Conservation (phyloP, 2,888 invertebrate genomes). For the Thymelicus acteon region DNA sequence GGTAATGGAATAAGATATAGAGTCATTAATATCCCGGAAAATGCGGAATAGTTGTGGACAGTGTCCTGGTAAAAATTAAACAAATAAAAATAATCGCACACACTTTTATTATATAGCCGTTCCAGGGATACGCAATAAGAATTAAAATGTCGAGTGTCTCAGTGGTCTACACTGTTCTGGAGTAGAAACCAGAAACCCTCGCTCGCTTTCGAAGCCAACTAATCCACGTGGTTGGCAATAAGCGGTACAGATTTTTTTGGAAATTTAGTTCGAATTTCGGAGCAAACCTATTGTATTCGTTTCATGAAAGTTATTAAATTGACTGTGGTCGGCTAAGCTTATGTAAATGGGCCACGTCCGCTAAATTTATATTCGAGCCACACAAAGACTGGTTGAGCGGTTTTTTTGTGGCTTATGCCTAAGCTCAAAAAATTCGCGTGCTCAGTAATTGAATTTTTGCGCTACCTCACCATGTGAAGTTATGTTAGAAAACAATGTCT, state of each 20-base stretch:
- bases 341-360: conserved; percentile 7
- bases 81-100: no score
- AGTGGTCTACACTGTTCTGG: no score
- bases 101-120: no score
- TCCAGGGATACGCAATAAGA: no score
- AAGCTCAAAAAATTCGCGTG: conserved; percentile 10
- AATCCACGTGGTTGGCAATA: no score
- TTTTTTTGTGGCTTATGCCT: conserved; percentile 11
- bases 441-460: conserved; percentile 4
- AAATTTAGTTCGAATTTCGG: not conserved
- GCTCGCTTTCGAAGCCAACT: no score
- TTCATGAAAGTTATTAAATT: conserved; percentile 11
- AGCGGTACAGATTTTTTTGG: not conserved
- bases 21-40: no score
- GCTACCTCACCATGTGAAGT: not conserved
- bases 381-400: conserved; percentile 1
- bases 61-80: no score
- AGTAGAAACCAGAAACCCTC: no score
- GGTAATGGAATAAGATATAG: no score
- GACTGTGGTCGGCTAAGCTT: conserved; percentile 10
- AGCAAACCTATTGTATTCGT: not conserved
- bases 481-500: not conserved
- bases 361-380: conserved; percentile 9
- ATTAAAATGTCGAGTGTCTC: no score
- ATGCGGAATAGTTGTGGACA: no score